Evolutionary conservation across 2,113 vertebrate species (phyloP).

Genomic region (Clupea harengus): DNA sequence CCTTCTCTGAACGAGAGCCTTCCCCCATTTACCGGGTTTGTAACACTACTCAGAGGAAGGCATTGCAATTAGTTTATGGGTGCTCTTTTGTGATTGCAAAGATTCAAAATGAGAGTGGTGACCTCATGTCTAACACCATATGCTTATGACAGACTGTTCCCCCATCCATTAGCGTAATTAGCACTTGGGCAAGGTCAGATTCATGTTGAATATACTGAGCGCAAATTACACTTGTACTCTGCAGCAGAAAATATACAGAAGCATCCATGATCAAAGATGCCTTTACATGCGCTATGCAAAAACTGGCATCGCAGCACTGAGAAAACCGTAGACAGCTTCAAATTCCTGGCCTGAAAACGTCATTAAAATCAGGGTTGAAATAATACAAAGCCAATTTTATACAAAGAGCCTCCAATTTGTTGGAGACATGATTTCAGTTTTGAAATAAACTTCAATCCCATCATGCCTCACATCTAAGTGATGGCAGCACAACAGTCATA

Average conservation of each 20-base stretch:
- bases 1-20: conserved; percentile 27
- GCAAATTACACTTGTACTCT: conserved; percentile 15
- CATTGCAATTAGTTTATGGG: conserved; percentile 32
- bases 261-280: neutral
- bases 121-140: conserved; percentile 25
- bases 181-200: conserved; percentile 19
- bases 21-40: conserved; percentile 12
- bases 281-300: neutral
- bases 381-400: neutral
- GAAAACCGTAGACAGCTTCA: neutral
- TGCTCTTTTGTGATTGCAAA: conserved; percentile 19
- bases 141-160: conserved; percentile 31
- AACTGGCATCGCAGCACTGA: neutral
- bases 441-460: neutral
- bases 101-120: conserved; percentile 28
- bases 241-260: neutral
- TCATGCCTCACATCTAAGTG: neutral
- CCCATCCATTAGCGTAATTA: conserved; percentile 36
- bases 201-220: conserved; percentile 19
- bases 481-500: conserved; percentile 4
- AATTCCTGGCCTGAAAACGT: conserved; percentile 4
- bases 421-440: neutral
- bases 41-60: conserved; percentile 11
- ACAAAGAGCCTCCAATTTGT: neutral
- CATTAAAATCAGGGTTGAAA: neutral